Base-by-base conservation (phyloP, 1,140 invertebrate genomes). In the Magallana angulata region DNA sequence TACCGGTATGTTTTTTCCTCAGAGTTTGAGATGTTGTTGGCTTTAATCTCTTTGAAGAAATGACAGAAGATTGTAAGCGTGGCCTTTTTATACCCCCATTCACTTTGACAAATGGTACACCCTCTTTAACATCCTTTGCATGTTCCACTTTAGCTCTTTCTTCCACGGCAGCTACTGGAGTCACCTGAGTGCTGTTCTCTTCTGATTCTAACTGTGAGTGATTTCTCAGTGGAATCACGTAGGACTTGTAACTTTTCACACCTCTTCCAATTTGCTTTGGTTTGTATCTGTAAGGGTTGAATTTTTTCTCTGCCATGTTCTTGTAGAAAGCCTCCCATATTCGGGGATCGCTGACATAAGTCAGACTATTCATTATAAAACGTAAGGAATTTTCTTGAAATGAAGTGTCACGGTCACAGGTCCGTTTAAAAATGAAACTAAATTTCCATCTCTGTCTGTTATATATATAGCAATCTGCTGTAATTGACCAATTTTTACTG, bases 241-340 rank as follows among this genome's bases (percentile, higher is more conserved):
- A 86, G 11, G 85, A 58, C 11, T 86, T 80, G 12, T 48, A n/a
- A 24, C 76, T 76, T 60, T 18, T 48, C 14, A 85, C 18, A 18
- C 62, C 84, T 56, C 84, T 64, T 16, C 84, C 62, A 14, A 6
- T 71, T 30, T 82, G 81, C 56, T 68, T 24, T 4, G 59, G 76
- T 24, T 60, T 87, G 57, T 87, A 87, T 30, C 18, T 84, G 14
- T 87, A 87, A 7, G 86, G 86, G 56, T 87, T 87, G 48, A 87
- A 82, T n/a, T 87, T 83, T 30, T 81, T 82, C 24, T 57, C 62
- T 14, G 86, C 76, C 82, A 87, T 83, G 24, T 87, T 82, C 58
- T 88, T 88, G 57, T 85, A 88, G 85, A 88, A 88, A n/a, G 82
- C 24, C 64, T 85, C 59, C 87, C 87, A 88, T 9, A 88, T 82